Conservation (phyloP, 2,888 invertebrate genomes). For the Agrotis ipsilon region DNA sequence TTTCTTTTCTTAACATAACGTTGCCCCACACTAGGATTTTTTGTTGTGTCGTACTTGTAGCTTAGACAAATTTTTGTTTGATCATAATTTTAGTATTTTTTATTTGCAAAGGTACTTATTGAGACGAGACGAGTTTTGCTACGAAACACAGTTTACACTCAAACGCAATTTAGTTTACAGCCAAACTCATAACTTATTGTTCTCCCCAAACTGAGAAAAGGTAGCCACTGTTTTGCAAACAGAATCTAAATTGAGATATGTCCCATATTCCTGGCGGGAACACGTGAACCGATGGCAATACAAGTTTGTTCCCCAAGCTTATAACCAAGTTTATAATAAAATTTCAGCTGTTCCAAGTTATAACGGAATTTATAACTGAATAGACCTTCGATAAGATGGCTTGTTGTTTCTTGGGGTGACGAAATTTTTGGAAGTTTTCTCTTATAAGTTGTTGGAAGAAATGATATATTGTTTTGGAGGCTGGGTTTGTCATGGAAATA, state of each 20-base stretch:
- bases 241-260: slow-evolving; percentile 36
- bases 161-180: slow-evolving; percentile 5
- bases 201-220: slow-evolving; percentile 35
- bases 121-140: neutral
- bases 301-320: slow-evolving; percentile 44
- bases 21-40: no score
- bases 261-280: slow-evolving; percentile 21
- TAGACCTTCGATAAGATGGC: slow-evolving; percentile 20
- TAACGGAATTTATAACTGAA: slow-evolving; percentile 52
- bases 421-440: neutral
- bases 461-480: no score
- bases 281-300: slow-evolving; percentile 31
- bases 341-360: slow-evolving; percentile 53
- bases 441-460: neutral
- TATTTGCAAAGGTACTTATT: no score
- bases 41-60: no score
- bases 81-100: no score
- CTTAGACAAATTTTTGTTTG: no score
- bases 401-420: slow-evolving; percentile 2
- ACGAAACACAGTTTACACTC: neutral
- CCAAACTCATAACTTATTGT: slow-evolving; percentile 33
- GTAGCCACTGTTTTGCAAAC: slow-evolving; percentile 19
- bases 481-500: no score
- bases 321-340: slow-evolving; percentile 53
- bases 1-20: no score